Evolutionary conservation across 2,888 invertebrate species (phyloP), one percentile per base, ranked within the genome.

Genomic region (Schizotus pectinicornis): DNA sequence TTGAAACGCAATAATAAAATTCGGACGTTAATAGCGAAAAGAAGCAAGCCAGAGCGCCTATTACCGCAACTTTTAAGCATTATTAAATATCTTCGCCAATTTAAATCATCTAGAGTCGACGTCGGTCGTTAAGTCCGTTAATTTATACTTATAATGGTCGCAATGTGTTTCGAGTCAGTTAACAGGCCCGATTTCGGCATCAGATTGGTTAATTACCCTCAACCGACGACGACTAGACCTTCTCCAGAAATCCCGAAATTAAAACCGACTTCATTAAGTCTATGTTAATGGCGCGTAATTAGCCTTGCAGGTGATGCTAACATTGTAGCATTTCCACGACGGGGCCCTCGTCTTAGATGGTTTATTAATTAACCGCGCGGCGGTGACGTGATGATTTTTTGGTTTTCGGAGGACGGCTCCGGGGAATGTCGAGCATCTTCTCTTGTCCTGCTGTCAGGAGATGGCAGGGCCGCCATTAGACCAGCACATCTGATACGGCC

Each of bases 131-230:
- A 65, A 67, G 59, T 65, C 64, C 59, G 65, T 61, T 67, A 67
- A 70, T 67, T 67, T 67, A 64, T 66, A 66, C 62, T 65, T 64
- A 64, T 64, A 62, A 51, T 50, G 55, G 56, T 59, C 53, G 66
- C 65, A 67, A 68, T 65, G 63, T 67, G 67, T 63, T 67, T 61
- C 65, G 52, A 64, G 58, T 68, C 60, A 65, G 63, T 69, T 66
- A 65, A 64, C 59, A 61, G 61, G 61, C 59, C 59, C 57, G 63
- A 64, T 66, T 65, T 62, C 61, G 63, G 57, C 52, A 57, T 46
- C 51, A 47, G 51, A 62, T 65, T 61, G 57, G 64, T 63, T 67
- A 67, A 67, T 65, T 67, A 59, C 58, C 41, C 46, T 39, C 22
- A 22, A 14, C 56, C 35, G 50, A 48, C 49, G 50, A 52, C 45